These are phyloP conservation scores for Clinocottus analis DNA, from an alignment of 2,113 vertebrate genomes.

Conservation along the genomic window DNA sequence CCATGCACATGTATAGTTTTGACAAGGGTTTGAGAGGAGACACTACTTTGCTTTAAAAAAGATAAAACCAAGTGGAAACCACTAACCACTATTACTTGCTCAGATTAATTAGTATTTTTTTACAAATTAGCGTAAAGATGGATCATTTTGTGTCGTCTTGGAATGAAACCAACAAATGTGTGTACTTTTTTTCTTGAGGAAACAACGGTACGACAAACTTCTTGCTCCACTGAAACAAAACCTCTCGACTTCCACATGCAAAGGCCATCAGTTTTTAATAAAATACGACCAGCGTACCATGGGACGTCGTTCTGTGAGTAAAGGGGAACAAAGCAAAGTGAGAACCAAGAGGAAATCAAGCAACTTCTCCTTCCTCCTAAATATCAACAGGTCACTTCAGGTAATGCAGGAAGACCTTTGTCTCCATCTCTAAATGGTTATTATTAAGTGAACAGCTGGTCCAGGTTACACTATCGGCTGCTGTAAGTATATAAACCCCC, in stretches of 20 bases:
- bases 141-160: background rate
- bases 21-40: background rate
- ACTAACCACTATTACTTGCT: background rate
- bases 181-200: background rate
- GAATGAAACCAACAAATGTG: background rate
- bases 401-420: background rate
- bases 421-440: background rate
- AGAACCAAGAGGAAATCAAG: background rate
- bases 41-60: background rate
- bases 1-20: background rate
- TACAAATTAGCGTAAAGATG: background rate
- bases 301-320: background rate
- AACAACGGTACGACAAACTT: background rate
- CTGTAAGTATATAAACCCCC: slow-evolving; percentile 5
- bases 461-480: background rate
- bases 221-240: background rate
- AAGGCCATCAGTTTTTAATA: background rate
- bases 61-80: background rate
- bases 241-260: background rate
- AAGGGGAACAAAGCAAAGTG: background rate
- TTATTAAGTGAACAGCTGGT: background rate
- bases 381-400: background rate
- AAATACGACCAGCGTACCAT: background rate
- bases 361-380: background rate
- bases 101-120: background rate